Evolutionary conservation across 2,888 invertebrate genomes (phyloP).

Genomic region (Ischnura elegans): DNA sequence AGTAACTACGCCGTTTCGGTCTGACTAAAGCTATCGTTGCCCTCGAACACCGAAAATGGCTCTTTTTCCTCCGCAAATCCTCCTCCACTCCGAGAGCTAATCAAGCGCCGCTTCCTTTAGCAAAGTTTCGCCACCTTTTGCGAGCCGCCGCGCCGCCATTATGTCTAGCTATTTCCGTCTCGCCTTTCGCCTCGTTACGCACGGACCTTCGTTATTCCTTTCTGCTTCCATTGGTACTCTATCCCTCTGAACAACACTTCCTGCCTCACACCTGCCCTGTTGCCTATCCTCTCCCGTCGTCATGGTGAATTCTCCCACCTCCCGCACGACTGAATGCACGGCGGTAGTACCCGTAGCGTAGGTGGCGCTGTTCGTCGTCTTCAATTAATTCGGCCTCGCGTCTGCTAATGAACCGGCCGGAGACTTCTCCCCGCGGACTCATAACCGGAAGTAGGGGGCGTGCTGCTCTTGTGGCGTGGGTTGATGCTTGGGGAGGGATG

Average conservation of each 20-base stretch:
- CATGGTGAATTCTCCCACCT: background rate
- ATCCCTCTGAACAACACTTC: too few relatives aligned
- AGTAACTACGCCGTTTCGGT: background rate
- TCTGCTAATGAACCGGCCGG: slow-evolving; percentile 22
- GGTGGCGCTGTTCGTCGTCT: background rate
- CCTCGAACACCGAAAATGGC: background rate
- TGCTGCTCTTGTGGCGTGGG: background rate
- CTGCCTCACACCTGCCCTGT: background rate
- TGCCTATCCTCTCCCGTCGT: background rate
- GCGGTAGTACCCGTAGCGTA: background rate
- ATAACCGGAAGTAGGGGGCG: background rate
- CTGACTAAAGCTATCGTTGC: background rate
- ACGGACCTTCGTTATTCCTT: slow-evolving; percentile 26
- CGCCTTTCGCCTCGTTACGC: background rate
- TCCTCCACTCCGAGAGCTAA: background rate
- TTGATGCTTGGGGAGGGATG: background rate
- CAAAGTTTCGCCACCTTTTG: background rate
- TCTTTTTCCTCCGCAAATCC: background rate
- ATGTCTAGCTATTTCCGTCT: background rate
- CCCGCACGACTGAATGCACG: background rate
- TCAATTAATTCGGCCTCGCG: slow-evolving; percentile 20
- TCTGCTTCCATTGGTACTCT: background rate
- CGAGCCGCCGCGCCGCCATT: background rate
- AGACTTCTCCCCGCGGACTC: background rate
- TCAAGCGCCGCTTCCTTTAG: background rate